phyloP scores from a whole-genome alignment of 2,113 vertebrate species.

The Ursus arctos region DNA sequence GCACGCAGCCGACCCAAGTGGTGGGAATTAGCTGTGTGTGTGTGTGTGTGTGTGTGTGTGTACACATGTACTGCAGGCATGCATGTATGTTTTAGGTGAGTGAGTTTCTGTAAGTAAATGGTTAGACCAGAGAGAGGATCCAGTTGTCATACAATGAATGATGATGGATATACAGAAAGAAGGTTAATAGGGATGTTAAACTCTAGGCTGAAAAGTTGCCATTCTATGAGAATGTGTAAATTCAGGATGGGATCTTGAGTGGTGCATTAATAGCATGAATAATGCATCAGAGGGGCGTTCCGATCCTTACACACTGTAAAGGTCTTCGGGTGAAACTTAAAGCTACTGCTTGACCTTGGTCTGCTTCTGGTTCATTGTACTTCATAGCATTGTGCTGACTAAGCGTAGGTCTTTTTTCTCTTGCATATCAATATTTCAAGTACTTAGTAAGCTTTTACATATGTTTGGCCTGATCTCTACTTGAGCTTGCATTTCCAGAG shows the following conservation, averaged over 20 bases:
- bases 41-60: background rate
- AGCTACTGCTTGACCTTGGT: background rate
- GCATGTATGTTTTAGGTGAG: background rate
- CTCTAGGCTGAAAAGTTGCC: background rate
- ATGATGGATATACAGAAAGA: background rate
- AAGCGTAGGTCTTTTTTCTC: background rate
- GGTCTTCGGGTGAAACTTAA: background rate
- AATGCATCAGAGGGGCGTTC: background rate
- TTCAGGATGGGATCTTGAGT: background rate
- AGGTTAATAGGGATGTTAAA: background rate
- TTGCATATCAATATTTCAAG: slow-evolving; percentile 59
- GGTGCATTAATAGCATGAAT: background rate
- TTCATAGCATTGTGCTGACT: slow-evolving; percentile 14
- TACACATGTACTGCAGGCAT: background rate
- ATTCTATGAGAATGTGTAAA: background rate
- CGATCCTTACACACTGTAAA: background rate
- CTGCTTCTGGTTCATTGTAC: slow-evolving; percentile 18
- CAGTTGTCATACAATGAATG: slow-evolving; percentile 16
- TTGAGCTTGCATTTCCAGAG: slow-evolving; percentile 63
- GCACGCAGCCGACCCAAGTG: background rate
- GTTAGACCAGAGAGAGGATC: background rate
- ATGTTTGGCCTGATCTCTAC: slow-evolving; percentile 56
- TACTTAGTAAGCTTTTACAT: slow-evolving; percentile 49
- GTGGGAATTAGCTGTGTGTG: background rate
- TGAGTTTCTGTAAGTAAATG: background rate